phyloP scores from a whole-genome alignment of 2,888 invertebrate species.

The Esperia sulphurella region DNA sequence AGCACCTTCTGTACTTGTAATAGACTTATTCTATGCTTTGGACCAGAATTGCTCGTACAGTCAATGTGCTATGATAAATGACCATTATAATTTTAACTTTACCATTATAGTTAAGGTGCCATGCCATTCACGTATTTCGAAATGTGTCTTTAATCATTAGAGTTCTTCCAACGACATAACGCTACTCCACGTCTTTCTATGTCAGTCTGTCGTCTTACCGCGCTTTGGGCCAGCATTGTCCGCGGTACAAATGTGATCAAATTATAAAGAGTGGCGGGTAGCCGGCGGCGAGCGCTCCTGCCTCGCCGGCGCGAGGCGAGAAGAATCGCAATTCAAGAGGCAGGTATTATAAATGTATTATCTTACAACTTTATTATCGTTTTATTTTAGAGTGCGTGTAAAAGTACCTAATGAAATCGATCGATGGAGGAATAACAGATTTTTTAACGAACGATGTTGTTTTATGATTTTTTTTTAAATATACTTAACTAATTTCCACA shows the following conservation, averaged over 20 bases:
- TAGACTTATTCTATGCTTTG: too few species aligned
- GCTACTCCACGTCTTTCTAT: constrained; percentile 31
- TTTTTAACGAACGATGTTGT: too few species aligned
- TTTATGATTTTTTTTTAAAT: too few species aligned
- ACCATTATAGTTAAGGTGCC: too few species aligned
- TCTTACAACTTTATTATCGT: constrained; percentile 10
- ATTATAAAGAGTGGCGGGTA: constrained; percentile 73
- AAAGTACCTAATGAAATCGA: background rate
- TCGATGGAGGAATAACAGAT: too few species aligned
- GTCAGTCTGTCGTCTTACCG: constrained; percentile 53
- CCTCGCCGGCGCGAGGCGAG: constrained; percentile 42
- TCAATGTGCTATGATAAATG: too few species aligned
- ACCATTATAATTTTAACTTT: too few species aligned
- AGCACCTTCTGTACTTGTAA: too few species aligned
- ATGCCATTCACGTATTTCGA: too few species aligned
- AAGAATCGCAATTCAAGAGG: constrained; percentile 54
- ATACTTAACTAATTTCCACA: too few species aligned
- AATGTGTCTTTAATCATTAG: too few species aligned
- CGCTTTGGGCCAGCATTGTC: constrained; percentile 73
- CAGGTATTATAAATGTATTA: constrained; percentile 39
- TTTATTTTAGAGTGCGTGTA: background rate
- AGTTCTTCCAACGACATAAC: background rate
- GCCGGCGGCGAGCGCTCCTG: constrained; percentile 44
- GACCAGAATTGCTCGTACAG: too few species aligned
- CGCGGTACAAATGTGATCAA: constrained; percentile 77